Conservation (phyloP, 2,113 vertebrate species). For the Gallinago paraguaiae region DNA sequence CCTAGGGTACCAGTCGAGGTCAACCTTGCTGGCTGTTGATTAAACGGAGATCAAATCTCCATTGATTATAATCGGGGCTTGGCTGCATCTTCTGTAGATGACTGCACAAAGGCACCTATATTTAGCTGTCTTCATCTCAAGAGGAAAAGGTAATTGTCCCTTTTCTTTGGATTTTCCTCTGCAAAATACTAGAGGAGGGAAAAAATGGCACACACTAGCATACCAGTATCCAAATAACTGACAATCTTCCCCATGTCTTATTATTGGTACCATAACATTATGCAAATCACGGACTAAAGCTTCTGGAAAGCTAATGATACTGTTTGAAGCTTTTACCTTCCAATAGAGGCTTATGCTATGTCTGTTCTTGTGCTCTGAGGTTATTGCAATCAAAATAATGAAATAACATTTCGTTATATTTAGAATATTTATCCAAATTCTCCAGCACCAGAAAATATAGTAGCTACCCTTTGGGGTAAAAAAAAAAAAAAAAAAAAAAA, state of each 20-base stretch:
- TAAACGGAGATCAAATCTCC: neutral
- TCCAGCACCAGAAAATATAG: neutral
- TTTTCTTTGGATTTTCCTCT: neutral
- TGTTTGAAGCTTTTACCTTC: neutral
- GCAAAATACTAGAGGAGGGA: neutral
- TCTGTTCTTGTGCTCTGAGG: neutral
- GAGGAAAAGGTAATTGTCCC: neutral
- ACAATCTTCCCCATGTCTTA: neutral
- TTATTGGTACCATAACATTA: neutral
- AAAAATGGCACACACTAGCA: neutral
- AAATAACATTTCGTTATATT: neutral
- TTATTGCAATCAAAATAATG: neutral
- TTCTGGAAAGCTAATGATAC: neutral
- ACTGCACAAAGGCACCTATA: neutral
- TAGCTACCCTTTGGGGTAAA: neutral
- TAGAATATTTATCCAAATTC: neutral
- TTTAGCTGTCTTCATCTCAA: neutral
- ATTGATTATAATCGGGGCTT: neutral
- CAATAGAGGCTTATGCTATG: neutral
- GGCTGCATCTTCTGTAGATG: neutral
- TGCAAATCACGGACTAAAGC: neutral
- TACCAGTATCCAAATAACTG: neutral
- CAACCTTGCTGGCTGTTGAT: neutral
- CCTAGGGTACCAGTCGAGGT: neutral
- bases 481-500: neutral